These are phyloP conservation scores for Allygus modestus DNA, from an alignment of 2,888 invertebrate species.

Conservation along the genomic window DNA sequence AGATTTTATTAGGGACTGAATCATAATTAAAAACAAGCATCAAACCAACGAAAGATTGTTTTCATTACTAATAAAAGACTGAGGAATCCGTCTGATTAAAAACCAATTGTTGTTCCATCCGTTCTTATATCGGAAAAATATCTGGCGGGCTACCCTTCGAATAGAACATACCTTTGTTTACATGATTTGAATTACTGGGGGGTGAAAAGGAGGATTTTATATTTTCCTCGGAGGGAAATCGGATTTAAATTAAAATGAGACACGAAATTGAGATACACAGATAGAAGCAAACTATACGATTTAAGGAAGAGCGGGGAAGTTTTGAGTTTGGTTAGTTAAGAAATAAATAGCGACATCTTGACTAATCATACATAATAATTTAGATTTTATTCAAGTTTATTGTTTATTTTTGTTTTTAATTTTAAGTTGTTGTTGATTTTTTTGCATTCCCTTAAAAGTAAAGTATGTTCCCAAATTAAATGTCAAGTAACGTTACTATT, in stretches of 20 bases:
- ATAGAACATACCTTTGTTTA: conserved; percentile 25
- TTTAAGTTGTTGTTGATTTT: too few species aligned
- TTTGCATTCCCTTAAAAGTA: too few species aligned
- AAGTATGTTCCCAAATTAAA: too few species aligned
- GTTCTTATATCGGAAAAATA: conserved; percentile 49
- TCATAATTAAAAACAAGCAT: conserved; percentile 52
- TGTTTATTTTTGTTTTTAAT: too few species aligned
- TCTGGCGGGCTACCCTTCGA: neutral
- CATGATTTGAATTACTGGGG: conserved; percentile 25
- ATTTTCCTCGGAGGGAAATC: neutral
- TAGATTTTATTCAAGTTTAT: too few species aligned
- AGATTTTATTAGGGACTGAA: neutral
- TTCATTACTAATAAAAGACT: conserved; percentile 20
- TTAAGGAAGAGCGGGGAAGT: too few species aligned
- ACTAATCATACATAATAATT: too few species aligned
- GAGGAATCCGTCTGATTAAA: conserved; percentile 52
- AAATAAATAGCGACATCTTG: too few species aligned
- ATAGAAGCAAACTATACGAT: too few species aligned
- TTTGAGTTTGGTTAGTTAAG: too few species aligned
- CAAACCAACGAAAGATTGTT: conserved; percentile 23
- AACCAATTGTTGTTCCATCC: conserved; percentile 40
- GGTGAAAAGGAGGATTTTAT: conserved; percentile 12
- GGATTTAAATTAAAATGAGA: neutral
- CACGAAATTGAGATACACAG: neutral
- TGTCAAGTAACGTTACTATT: too few species aligned